A percentile compares a stretch with the other conserved stretches of the same genome.
These are phyloP conservation scores for Melieria crassipennis DNA, from an alignment of 2,888 invertebrate genomes.

Conservation along the genomic window DNA sequence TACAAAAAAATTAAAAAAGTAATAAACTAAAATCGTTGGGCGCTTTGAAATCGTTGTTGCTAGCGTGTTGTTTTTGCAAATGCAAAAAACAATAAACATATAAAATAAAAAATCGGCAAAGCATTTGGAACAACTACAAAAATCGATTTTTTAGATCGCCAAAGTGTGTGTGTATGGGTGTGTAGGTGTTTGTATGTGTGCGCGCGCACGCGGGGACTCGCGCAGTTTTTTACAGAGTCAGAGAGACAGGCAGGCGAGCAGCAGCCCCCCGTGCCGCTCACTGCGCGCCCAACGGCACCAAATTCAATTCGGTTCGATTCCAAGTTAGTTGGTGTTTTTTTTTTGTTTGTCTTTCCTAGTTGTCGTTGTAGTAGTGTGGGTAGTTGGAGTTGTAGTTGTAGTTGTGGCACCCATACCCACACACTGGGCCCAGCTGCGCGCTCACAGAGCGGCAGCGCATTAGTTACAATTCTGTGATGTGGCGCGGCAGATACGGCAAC, in stretches of 20 bases:
- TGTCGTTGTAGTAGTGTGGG: neutral
- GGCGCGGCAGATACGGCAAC: slow-evolving; percentile 59
- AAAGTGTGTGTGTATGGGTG: slow-evolving; percentile 16
- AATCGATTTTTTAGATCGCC: no score
- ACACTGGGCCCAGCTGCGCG: slow-evolving; percentile 37
- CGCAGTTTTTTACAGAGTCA: no score
- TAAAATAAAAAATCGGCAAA: neutral
- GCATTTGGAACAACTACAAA: neutral
- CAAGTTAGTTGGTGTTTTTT: no score
- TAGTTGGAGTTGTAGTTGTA: neutral
- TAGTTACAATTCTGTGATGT: slow-evolving; percentile 65
- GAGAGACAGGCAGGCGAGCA: no score
- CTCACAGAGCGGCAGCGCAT: slow-evolving; percentile 45
- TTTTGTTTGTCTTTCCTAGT: no score
- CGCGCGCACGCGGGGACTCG: neutral
- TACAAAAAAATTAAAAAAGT: neutral
- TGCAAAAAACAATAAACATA: neutral
- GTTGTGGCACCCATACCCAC: slow-evolving; percentile 23
- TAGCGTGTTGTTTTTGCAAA: slow-evolving; percentile 3
- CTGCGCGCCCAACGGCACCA: no score
- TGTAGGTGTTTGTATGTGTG: slow-evolving; percentile 12
- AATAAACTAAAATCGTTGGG: neutral
- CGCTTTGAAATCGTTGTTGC: slow-evolving; percentile 2
- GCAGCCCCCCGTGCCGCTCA: no score
- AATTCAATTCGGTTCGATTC: no score